These are phyloP conservation scores for Pocillopora meandrina DNA, from an alignment of 92 coral and sea anemone genomes.

Conservation along the genomic window DNA sequence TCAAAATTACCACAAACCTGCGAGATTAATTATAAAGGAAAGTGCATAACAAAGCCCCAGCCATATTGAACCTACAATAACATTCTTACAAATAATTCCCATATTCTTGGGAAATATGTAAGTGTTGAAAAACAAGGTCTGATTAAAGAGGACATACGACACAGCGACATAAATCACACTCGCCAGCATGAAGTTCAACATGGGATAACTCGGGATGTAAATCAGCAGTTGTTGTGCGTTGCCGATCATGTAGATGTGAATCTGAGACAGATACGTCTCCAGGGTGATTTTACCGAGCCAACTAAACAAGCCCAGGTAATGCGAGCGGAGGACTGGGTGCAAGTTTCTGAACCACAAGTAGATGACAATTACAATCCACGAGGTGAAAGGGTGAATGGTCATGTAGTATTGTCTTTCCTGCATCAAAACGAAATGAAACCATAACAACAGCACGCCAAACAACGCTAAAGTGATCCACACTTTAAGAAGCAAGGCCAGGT, in stretches of 20 bases:
- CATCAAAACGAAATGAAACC: slow-evolving; percentile 83
- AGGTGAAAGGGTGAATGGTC: slow-evolving; percentile 82
- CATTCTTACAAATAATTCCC: slow-evolving; percentile 84
- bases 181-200: slow-evolving; percentile 92
- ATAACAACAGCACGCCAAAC: slow-evolving; percentile 59
- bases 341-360: slow-evolving; percentile 90
- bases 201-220: slow-evolving; percentile 88
- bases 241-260: slow-evolving; percentile 97
- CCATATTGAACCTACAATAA: slow-evolving; percentile 64
- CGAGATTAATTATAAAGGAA: slow-evolving; percentile 74
- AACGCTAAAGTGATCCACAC: slow-evolving; percentile 63
- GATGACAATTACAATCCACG: slow-evolving; percentile 79
- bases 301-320: slow-evolving; percentile 84
- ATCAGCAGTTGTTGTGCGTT: slow-evolving; percentile 76
- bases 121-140: slow-evolving; percentile 91
- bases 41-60: slow-evolving; percentile 76
- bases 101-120: slow-evolving; percentile 91
- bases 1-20: slow-evolving; percentile 64
- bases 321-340: slow-evolving; percentile 77
- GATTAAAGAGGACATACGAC: slow-evolving; percentile 90
- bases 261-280: slow-evolving; percentile 94
- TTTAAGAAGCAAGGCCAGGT: slow-evolving; percentile 57
- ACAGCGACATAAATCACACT: slow-evolving; percentile 77
- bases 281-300: slow-evolving; percentile 96
- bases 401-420: slow-evolving; percentile 73